Base-by-base conservation (phyloP, 2,113 vertebrate genomes). In the Toxotes chatareus region DNA sequence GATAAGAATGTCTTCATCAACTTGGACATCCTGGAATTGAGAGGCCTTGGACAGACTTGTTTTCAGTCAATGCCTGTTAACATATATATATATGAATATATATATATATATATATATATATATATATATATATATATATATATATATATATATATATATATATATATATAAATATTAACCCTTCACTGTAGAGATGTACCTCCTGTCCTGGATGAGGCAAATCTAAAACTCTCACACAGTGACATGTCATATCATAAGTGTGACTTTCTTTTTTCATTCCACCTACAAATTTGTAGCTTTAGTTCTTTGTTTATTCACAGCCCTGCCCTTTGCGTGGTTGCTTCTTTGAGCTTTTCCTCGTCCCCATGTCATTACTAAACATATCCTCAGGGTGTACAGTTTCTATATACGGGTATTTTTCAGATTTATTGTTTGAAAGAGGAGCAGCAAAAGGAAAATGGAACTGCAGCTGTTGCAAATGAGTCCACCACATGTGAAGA, bases 341-440 rank as follows among this genome's bases (percentile, higher is more conserved):
- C 47, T 82, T 84, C 64, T 85, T 75, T 66, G 23, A 81, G 78
- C 80, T 76, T 79, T 89, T 94, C 80, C 77, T 86, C 73, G 82
- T 90, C 78, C 80, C 69, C 59, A 49, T 57, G 82, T 87, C 36
- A 62, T 65, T 85, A 84, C 86, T 82, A 65, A 89, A 84, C 46
- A 79, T 81, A 73, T 94, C 89, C 95, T 95, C 95, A 95, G 95
- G 95, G 94, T 95, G 87, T 91, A 91, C 87, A 90, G 88, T 91
- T 94, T 91, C 83, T 93, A 88, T 88, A 94, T 95, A 96, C 95
- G 95, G 95, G 95, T 96, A 95, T 95, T 93, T 87, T 86, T 88
- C 78, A 88, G n/a, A 90, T 74, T 86, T 85, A 62, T 82, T 76
- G 66, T 85, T 82, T 60, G 55, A 84, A 87, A 84, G 86, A 86